Conservation (phyloP, 2,888 invertebrate species). For the Mycalesis mineus region DNA sequence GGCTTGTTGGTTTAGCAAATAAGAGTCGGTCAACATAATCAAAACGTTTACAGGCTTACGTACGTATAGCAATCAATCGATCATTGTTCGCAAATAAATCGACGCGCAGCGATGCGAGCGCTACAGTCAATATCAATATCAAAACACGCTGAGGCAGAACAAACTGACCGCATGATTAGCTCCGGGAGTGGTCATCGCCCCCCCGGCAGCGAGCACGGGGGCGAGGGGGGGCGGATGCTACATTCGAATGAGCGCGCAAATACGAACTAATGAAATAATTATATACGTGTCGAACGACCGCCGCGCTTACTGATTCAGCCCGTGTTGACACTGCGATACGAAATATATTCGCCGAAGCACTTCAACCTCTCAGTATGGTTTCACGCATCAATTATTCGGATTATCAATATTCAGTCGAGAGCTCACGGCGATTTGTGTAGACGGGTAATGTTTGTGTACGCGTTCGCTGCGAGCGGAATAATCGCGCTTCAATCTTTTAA, state of each 20-base stretch:
- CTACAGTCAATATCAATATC: slow-evolving; percentile 77
- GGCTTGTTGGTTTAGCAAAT: slow-evolving; percentile 56
- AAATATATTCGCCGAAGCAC: slow-evolving; percentile 16
- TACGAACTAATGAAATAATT: slow-evolving; percentile 78
- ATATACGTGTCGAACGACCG: slow-evolving; percentile 72
- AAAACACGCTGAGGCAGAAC: slow-evolving; percentile 78
- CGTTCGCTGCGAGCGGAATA: slow-evolving; percentile 16
- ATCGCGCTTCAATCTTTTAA: neutral
- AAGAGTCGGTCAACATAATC: slow-evolving; percentile 70
- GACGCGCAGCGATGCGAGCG: slow-evolving; percentile 70
- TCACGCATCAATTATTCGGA: slow-evolving; percentile 43
- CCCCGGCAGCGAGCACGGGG: slow-evolving; percentile 35
- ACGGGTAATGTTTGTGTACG: slow-evolving; percentile 22
- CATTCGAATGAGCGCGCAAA: slow-evolving; percentile 74
- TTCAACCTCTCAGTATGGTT: slow-evolving; percentile 13
- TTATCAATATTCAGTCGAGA: slow-evolving; percentile 58
- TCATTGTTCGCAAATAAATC: slow-evolving; percentile 78
- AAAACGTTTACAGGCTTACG: slow-evolving; percentile 69
- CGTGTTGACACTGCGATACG: slow-evolving; percentile 48
- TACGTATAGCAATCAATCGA: slow-evolving; percentile 73
- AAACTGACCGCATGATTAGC: slow-evolving; percentile 79
- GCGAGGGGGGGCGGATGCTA: slow-evolving; percentile 46
- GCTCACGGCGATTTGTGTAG: slow-evolving; percentile 48
- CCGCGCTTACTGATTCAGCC: slow-evolving; percentile 55
- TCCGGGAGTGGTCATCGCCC: slow-evolving; percentile 73